Conservation (phyloP, 2,113 vertebrate species). For the Lathamus discolor region DNA sequence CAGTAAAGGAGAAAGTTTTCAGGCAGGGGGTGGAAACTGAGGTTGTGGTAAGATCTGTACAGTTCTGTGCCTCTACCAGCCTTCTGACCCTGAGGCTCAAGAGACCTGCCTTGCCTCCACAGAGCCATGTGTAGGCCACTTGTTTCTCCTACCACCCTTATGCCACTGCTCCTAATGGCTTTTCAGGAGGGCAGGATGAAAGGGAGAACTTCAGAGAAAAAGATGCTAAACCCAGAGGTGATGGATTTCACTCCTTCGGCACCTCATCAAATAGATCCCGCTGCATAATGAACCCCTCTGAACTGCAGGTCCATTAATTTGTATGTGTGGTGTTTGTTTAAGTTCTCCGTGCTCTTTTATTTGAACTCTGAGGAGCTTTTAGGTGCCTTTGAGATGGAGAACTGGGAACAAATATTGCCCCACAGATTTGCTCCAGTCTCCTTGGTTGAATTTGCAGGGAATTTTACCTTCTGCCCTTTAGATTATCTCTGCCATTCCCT, state of each 20-base stretch:
- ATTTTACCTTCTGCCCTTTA: background rate
- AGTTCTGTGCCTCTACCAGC: background rate
- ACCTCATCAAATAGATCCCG: slow-evolving; percentile 11
- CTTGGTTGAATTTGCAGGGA: background rate
- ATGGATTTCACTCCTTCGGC: background rate
- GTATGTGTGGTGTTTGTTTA: slow-evolving; percentile 41
- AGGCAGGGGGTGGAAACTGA: background rate
- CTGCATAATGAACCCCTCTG: slow-evolving; percentile 46
- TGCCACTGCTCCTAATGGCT: background rate
- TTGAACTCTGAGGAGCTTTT: slow-evolving; percentile 7
- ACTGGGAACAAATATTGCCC: slow-evolving; percentile 6
- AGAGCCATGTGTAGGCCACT: background rate
- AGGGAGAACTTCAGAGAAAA: background rate
- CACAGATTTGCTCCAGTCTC: background rate
- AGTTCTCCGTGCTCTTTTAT: slow-evolving; percentile 18
- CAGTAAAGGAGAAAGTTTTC: background rate
- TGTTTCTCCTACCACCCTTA: background rate
- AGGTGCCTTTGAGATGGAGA: slow-evolving; percentile 47
- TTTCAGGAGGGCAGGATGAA: background rate
- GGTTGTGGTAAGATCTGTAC: background rate
- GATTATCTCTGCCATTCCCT: background rate
- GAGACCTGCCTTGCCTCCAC: background rate
- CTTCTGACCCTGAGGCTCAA: background rate
- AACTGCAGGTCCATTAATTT: background rate
- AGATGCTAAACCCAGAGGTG: slow-evolving; percentile 31